Evolutionary conservation across 2,888 invertebrate species (phyloP).

Genomic region (Brenthis daphne): DNA sequence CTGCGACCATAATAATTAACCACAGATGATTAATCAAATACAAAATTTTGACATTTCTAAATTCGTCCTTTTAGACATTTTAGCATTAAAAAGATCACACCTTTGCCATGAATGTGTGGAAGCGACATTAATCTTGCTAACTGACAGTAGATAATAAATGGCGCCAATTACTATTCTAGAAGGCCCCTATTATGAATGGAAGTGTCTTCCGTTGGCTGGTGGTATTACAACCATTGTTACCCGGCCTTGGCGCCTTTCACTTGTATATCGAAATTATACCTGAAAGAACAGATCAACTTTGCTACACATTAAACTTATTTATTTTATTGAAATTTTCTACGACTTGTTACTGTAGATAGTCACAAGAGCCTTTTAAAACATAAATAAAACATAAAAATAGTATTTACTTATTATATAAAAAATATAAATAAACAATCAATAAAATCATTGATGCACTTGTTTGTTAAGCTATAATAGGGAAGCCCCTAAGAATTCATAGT

Average conservation of each 20-base stretch:
- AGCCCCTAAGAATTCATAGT: too few relatives aligned
- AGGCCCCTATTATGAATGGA: slow-evolving; percentile 62
- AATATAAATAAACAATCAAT: too few relatives aligned
- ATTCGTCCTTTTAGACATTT: neutral
- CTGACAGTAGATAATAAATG: slow-evolving; percentile 33
- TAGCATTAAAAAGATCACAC: slow-evolving; percentile 3
- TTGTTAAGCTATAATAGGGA: too few relatives aligned
- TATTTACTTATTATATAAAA: too few relatives aligned
- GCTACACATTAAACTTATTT: slow-evolving; percentile 23
- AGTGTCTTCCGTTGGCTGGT: slow-evolving; percentile 62
- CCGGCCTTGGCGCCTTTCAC: slow-evolving; percentile 74
- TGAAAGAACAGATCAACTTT: slow-evolving; percentile 48
- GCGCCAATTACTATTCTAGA: slow-evolving; percentile 54
- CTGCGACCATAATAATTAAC: too few relatives aligned
- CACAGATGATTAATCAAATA: too few relatives aligned
- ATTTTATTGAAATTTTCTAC: neutral
- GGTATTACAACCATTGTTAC: slow-evolving; percentile 52
- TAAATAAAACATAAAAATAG: too few relatives aligned
- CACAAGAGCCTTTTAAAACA: too few relatives aligned
- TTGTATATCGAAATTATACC: slow-evolving; percentile 62
- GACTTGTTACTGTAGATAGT: neutral
- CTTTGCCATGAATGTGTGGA: slow-evolving; percentile 11
- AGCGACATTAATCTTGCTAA: slow-evolving; percentile 25
- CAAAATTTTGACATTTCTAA: neutral
- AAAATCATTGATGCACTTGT: too few relatives aligned